Conservation (phyloP, 2,888 invertebrate genomes). For the Cephus pulcher region DNA sequence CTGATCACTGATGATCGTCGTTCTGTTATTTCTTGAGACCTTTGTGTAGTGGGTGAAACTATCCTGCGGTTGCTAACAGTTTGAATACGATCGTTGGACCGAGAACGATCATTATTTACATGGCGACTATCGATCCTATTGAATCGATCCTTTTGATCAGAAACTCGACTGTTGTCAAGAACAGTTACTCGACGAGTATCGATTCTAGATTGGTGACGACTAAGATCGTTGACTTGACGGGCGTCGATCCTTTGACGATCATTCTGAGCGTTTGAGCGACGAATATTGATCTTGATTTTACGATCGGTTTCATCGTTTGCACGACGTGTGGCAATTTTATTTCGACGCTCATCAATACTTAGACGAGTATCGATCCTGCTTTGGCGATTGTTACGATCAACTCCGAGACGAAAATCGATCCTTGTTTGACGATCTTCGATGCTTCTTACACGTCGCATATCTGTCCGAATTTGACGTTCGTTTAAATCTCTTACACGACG, state of each 20-base stretch:
- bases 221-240: not conserved
- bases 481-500: not conserved
- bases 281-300: not conserved
- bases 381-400: not conserved
- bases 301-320: not conserved
- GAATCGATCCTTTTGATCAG: not conserved
- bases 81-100: too few species aligned
- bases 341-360: not conserved
- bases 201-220: too few species aligned
- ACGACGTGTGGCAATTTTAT: not conserved
- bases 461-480: not conserved
- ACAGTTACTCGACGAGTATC: too few species aligned
- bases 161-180: too few species aligned
- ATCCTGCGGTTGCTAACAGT: not conserved
- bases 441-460: not conserved
- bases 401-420: not conserved
- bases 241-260: not conserved
- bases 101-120: not conserved
- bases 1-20: not conserved
- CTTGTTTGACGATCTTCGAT: not conserved
- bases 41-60: not conserved
- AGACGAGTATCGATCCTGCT: not conserved
- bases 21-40: not conserved
- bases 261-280: not conserved
- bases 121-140: not conserved